Percentiles rank a stretch among this genome's conserved stretches.
phyloP scores from a whole-genome alignment of 2,113 vertebrate species.

The Tragelaphus imberbis region DNA sequence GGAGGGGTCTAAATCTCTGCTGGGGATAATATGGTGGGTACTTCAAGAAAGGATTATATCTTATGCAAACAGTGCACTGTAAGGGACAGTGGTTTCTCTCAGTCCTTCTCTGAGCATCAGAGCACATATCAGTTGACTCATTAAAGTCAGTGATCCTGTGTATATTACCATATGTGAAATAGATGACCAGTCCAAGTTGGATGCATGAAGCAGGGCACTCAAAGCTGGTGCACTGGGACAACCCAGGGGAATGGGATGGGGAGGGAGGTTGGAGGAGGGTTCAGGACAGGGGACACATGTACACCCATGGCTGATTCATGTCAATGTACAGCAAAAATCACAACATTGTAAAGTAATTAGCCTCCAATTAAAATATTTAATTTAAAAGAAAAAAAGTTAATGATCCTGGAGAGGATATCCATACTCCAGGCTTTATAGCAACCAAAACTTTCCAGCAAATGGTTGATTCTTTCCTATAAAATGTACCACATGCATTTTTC shows the following conservation, averaged over 20 bases:
- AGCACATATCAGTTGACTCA: not conserved
- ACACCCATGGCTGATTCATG: not conserved
- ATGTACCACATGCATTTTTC: not conserved
- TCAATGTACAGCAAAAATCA: not conserved
- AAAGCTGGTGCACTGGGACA: not conserved
- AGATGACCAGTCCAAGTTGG: not conserved
- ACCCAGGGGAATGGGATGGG: not conserved
- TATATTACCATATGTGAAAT: not conserved
- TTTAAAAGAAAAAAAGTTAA: not conserved
- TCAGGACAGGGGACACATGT: not conserved
- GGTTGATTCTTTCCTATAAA: not conserved
- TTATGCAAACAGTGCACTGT: not conserved
- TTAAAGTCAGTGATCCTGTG: not conserved
- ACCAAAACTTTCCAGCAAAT: not conserved
- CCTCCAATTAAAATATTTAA: not conserved
- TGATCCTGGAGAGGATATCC: not conserved
- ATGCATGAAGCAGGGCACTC: not conserved
- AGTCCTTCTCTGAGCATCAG: not conserved
- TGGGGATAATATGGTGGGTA: not conserved
- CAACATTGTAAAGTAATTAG: not conserved
- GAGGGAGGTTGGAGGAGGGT: not conserved
- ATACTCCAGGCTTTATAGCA: not conserved
- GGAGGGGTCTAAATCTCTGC: not conserved
- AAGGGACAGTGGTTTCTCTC: not conserved
- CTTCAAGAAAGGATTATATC: not conserved